These are phyloP conservation scores for Ceratina japonica DNA, from an alignment of 1,140 invertebrate species.

Conservation along the genomic window DNA sequence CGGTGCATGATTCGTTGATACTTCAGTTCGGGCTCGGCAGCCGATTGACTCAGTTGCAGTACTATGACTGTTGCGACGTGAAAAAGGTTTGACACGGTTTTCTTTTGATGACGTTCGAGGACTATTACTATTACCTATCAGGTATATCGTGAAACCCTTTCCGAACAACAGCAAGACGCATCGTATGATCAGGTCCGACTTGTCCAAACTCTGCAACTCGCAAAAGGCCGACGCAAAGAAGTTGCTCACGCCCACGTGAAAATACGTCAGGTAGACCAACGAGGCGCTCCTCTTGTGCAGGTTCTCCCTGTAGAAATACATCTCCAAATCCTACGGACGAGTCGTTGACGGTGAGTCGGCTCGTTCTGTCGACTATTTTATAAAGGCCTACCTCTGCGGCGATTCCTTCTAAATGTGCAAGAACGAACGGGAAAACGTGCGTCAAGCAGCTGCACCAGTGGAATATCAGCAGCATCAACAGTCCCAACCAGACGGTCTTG, in stretches of 20 bases:
- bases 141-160: slow-evolving; percentile 63
- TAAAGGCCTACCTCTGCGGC: slow-evolving; percentile 49
- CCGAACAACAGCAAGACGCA: slow-evolving; percentile 64
- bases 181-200: slow-evolving; percentile 60
- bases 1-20: slow-evolving; percentile 67
- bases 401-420: slow-evolving; percentile 53
- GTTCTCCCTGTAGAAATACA: slow-evolving; percentile 47
- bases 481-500: slow-evolving; percentile 60
- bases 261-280: slow-evolving; percentile 62
- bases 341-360: too few species aligned
- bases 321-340: slow-evolving; percentile 53
- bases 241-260: slow-evolving; percentile 68
- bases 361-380: too few species aligned
- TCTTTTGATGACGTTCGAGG: too few species aligned
- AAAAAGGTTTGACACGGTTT: background rate
- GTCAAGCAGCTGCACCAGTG: slow-evolving; percentile 71
- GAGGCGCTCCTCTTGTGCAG: slow-evolving; percentile 49
- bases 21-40: slow-evolving; percentile 64
- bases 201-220: slow-evolving; percentile 53
- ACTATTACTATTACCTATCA: too few species aligned
- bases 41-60: slow-evolving; percentile 63
- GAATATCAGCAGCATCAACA: slow-evolving; percentile 64
- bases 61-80: slow-evolving; percentile 60
- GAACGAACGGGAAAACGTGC: slow-evolving; percentile 65
- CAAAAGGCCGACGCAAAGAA: slow-evolving; percentile 64